phyloP scores from a whole-genome alignment of 2,888 invertebrate genomes.

The Drosophila meridionalis region DNA sequence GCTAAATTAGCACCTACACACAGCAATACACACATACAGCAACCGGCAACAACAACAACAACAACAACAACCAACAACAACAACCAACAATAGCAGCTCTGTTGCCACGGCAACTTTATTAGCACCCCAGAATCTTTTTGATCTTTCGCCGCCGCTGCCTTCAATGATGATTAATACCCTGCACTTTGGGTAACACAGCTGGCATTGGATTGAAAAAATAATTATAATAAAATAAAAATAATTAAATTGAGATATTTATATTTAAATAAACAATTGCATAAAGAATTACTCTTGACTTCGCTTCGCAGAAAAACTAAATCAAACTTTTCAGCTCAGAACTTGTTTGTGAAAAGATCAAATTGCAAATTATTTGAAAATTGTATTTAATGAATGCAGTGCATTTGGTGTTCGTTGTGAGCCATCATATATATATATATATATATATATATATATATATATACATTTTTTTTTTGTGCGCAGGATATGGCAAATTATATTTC shows the following conservation, averaged over 20 bases:
- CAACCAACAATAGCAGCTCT: slow-evolving; percentile 14
- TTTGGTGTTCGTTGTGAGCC: slow-evolving; percentile 15
- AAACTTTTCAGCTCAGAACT: background rate
- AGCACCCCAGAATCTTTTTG: slow-evolving; percentile 65
- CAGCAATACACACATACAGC: slow-evolving; percentile 15
- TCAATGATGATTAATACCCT: slow-evolving; percentile 41
- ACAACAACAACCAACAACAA: slow-evolving; percentile 19
- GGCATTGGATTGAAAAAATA: no score
- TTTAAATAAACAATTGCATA: background rate
- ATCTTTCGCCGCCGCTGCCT: slow-evolving; percentile 61
- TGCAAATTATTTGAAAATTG: background rate
- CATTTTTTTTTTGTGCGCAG: slow-evolving; percentile 35
- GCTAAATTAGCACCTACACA: slow-evolving; percentile 72
- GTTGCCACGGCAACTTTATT: slow-evolving; percentile 68
- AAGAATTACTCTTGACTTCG: background rate
- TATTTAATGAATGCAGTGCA: slow-evolving; percentile 13
- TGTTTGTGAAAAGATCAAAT: background rate
- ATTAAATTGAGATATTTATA: background rate
- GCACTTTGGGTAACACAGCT: background rate
- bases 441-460: background rate
- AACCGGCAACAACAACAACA: slow-evolving; percentile 13
- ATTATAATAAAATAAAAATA: no score
- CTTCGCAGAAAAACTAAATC: background rate
- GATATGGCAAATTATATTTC: slow-evolving; percentile 72
- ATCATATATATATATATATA: background rate